Conservation (phyloP, 2,888 invertebrate species). For the Lathronympha strigana region DNA sequence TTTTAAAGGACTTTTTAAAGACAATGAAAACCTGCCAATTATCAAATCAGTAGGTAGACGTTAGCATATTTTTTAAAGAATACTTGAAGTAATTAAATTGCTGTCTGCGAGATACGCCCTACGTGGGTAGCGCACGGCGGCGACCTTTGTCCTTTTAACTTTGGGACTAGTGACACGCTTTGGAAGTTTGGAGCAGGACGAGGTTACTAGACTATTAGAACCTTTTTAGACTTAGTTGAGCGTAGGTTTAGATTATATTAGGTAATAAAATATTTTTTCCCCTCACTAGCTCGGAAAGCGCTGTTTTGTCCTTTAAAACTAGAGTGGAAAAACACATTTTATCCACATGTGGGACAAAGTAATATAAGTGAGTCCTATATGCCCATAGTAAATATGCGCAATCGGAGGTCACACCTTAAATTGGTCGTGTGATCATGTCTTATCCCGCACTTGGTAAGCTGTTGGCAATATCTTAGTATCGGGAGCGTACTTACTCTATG, state of each 20-base stretch:
- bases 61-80: constrained; percentile 12
- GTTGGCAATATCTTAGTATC: too few relatives aligned
- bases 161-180: constrained; percentile 36
- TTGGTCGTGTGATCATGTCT: too few relatives aligned
- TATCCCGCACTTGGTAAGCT: too few relatives aligned
- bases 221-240: constrained; percentile 14
- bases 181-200: constrained; percentile 8
- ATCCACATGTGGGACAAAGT: too few relatives aligned
- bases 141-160: constrained; percentile 40
- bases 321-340: too few relatives aligned
- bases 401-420: too few relatives aligned
- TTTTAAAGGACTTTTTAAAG: constrained; percentile 16
- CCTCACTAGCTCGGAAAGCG: too few relatives aligned
- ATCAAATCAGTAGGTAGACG: neutral
- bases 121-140: constrained; percentile 32
- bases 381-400: too few relatives aligned
- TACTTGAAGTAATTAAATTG: constrained; percentile 12
- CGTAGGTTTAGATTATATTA: neutral
- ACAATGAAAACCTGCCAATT: neutral
- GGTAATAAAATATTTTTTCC: too few relatives aligned
- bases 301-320: too few relatives aligned
- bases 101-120: neutral
- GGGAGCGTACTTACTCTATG: too few relatives aligned
- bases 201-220: constrained; percentile 7
- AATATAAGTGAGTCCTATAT: too few relatives aligned